Evolutionary conservation across 2,888 invertebrate genomes (phyloP), one percentile per base, ranked within the genome.

Genomic region (Pasiphila rectangulata): DNA sequence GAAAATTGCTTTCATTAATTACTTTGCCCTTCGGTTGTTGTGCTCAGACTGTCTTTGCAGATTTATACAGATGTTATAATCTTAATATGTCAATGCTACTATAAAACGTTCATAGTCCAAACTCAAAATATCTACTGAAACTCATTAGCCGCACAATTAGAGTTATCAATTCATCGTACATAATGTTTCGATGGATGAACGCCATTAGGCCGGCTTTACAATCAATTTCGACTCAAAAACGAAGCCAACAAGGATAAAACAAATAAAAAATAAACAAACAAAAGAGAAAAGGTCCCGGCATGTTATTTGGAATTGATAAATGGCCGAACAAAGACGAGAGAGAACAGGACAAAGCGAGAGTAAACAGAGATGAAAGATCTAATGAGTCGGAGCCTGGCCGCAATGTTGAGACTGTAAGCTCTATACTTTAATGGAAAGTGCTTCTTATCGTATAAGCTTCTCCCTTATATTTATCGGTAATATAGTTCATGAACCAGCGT

Each of bases 291-390:
- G 79, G 76, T 71, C 83, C 82, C 81, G 83, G 80, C 79, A 86
- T 85, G 87, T 86, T 88, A 87, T 87, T 88, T 86, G 82, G 88
- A 82, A 84, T 88, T 87, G 88, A 88, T 88, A 88, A 88, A 88
- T 88, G 81, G 83, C 76, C 81, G 79, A 76, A 79, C 81, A 72
- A 74, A 83, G 85, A 79, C 70, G 84, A 69, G 83, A 60, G 69
- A 41, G 78, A 86, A 59, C 51, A 67, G 69, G 77, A 83, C 64
- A 61, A 62, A 83, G 78, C 83, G 83, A 76, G 79, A 63, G 55
- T 46, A 63, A 71, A 83, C 52, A 56, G 75, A 65, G 85, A 86
- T 54, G 64, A 71, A 63, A 57, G 62, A 72, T 75, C 80, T 83
- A 85, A 86, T 87, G 84, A 87, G 80, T 75, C 67, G 74, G 71